Base-by-base conservation (phyloP, 1,140 invertebrate species). In the Oreohelix idahoensis region DNA sequence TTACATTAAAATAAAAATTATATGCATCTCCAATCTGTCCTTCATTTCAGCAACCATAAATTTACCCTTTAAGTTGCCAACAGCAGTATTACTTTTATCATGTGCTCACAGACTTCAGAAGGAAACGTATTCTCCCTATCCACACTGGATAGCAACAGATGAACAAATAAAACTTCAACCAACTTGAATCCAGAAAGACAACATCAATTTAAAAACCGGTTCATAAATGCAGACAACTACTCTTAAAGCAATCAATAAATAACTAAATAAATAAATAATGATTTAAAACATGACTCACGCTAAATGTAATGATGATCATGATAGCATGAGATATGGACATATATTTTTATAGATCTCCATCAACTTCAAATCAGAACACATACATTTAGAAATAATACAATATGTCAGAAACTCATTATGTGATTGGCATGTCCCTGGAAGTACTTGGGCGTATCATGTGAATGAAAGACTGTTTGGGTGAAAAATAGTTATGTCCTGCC, bases 391-490 rank as follows among this genome's bases (percentile, higher is more conserved):
- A 42, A 49, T 29, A 74, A 74, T 39, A 49, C 26, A 74, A 42
- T 2, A 29, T n/a, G n/a, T n/a, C 66, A 39, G 38, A 38, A 79
- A 66, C 13, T 69, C 66, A 32, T 79, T 17, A 49, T 79, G 51
- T 49, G 35, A 63, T 36, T 79, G 77, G 77, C 79, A 71, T 80
- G 69, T 70, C 79, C 79, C 66, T 80, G 79, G 79, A 80, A 80
- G 79, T 70, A 71, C 51, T 58, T 69, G 63, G 79, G 53, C 36
- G 32, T 79, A 79, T 63, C 1, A 39, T 80, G 79, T 80, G 63
- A 80, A 80, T 80, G 79, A 80, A 80, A 80, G 79, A 80, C 79
- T 80, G 79, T 80, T 80, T 80, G 79, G 79, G 79, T 80, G 79
- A 71, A 71, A 58, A 71, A 38, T 45, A 76, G 45, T 76, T 1